phyloP scores from a whole-genome alignment of 2,797 vertebrate species.

The Pseudochirops cupreus region DNA sequence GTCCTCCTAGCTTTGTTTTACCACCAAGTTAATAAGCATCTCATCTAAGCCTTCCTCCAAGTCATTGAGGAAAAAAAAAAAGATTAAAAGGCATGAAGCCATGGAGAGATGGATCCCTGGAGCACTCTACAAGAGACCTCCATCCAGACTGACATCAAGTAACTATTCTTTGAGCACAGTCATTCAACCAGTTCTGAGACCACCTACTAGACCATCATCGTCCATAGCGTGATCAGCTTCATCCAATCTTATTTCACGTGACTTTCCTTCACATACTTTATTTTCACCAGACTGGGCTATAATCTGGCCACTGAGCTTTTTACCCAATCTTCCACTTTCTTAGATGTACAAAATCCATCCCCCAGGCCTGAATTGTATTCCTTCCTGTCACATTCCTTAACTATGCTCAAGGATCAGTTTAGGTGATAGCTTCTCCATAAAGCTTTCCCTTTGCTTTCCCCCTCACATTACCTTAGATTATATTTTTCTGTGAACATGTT shows the following conservation, averaged over 20 bases:
- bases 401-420: neutral
- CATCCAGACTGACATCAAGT: neutral
- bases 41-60: neutral
- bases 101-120: neutral
- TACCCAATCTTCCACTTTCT: neutral
- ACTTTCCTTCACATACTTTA: neutral
- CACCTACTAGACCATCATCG: neutral
- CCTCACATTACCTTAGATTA: neutral
- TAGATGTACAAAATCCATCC: neutral
- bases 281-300: neutral
- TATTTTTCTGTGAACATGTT: neutral
- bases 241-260: neutral
- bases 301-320: neutral
- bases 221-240: neutral
- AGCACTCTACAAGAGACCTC: neutral
- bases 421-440: neutral
- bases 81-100: neutral
- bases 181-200: neutral
- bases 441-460: neutral
- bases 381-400: neutral
- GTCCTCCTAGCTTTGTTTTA: neutral
- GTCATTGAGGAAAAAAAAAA: neutral
- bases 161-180: neutral
- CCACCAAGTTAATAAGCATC: neutral
- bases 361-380: neutral